Base-by-base conservation (phyloP, 2,113 vertebrate genomes). In the Nycticorax nycticorax region DNA sequence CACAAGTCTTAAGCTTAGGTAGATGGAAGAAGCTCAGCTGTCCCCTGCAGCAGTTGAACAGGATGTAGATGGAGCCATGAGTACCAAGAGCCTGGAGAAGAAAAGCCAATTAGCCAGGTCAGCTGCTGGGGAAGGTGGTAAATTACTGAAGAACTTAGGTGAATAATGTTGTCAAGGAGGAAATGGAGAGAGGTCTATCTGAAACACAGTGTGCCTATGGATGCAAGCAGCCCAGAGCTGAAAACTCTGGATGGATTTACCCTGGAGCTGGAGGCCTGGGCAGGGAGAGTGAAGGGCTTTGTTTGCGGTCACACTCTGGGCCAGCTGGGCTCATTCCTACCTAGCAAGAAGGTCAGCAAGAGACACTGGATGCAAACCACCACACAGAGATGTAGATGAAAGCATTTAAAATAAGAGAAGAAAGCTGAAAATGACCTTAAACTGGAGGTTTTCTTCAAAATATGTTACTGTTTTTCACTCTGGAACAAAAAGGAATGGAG, bases 261-360 rank as follows among this genome's bases (percentile, higher is more conserved):
- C 4, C 24, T 24, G 62, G 27, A 86, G 48, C 12, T 77, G 63
- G 17, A 91, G 24, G 3, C 15, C 10, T 32, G 24, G 26, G 4
- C 20, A 80, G 41, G 8, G 12, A 43, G 5, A 27, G 13, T 37
- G 35, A 60, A n/a, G 9, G 11, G 9, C 19, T 88, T 62, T 2
- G 2, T 71, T 27, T 60, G 23, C 6, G 11, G 16, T 1, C 2
- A 5, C 3, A 8, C 0, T 5, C 30, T 76, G 37, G 30, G 15
- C 26, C 10, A 45, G 3, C n/a, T 74, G 5, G 45, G 15, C 15
- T 92, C 43, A 39, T 91, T 50, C 22, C 37, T 64, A 48, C 33
- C 7, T 62, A 57, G 30, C 8, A 79, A 56, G 39, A 52, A 66
- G 41, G 81, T 22, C 23, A 86, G 5, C n/a, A 59, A 85, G 63